Conservation (phyloP, 2,888 invertebrate genomes). For the Tanypteryx hageni region DNA sequence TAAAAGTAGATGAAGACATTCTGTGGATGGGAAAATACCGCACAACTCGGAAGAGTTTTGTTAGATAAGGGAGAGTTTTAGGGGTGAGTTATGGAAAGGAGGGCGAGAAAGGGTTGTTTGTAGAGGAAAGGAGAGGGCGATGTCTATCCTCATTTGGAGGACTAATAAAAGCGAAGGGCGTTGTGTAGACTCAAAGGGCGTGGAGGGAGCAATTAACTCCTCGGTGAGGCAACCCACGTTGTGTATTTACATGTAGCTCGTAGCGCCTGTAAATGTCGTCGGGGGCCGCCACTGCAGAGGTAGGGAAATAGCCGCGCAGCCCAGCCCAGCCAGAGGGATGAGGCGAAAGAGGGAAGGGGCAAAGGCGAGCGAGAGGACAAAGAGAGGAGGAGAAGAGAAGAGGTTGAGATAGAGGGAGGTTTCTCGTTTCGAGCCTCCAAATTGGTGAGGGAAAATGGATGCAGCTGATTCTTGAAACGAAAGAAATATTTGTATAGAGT, state of each 20-base stretch:
- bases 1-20: slow-evolving; percentile 21
- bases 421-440: background rate
- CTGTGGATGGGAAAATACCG: slow-evolving; percentile 20
- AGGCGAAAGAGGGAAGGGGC: background rate
- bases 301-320: slow-evolving; percentile 16
- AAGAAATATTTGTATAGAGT: too few relatives aligned
- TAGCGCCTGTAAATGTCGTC: slow-evolving; percentile 39
- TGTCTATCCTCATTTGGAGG: slow-evolving; percentile 63
- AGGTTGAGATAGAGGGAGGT: background rate
- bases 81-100: slow-evolving; percentile 23
- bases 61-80: slow-evolving; percentile 46
- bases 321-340: background rate
- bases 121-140: slow-evolving; percentile 44
- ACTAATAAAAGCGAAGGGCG: slow-evolving; percentile 59
- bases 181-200: slow-evolving; percentile 48
- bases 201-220: slow-evolving; percentile 63
- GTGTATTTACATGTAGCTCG: slow-evolving; percentile 56
- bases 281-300: slow-evolving; percentile 44
- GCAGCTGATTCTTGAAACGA: background rate
- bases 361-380: background rate
- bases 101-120: slow-evolving; percentile 13
- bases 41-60: slow-evolving; percentile 33
- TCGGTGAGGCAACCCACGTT: slow-evolving; percentile 49
- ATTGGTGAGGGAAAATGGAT: background rate
- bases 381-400: background rate